Evolutionary conservation across 2,113 vertebrate species (phyloP).

Genomic region (rabbit (Oryctolagus cuniculus)): DNA sequence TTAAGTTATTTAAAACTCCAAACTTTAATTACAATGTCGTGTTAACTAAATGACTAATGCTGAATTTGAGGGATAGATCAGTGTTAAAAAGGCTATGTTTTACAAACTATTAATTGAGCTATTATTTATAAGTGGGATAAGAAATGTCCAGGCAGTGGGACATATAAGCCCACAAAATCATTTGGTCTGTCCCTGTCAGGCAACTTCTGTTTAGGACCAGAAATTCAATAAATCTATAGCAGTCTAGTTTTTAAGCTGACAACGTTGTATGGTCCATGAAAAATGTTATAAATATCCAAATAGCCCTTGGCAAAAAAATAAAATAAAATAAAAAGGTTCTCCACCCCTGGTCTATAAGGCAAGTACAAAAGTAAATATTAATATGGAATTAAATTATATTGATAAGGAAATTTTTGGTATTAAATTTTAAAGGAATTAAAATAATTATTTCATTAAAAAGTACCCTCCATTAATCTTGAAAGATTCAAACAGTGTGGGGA

Average conservation of each 20-base stretch:
- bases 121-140: neutral
- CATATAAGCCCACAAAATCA: too few relatives aligned
- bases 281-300: too few relatives aligned
- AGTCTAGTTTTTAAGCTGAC: too few relatives aligned
- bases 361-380: conserved; percentile 6
- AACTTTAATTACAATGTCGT: neutral
- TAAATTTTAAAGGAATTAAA: neutral
- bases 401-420: neutral
- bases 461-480: neutral
- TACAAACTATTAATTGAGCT: neutral
- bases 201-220: too few relatives aligned
- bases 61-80: neutral
- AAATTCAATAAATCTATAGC: too few relatives aligned
- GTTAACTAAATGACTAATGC: conserved; percentile 14
- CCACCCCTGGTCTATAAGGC: neutral
- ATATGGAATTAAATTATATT: neutral
- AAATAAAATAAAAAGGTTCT: too few relatives aligned
- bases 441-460: neutral
- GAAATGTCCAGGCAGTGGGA: too few relatives aligned
- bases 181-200: too few relatives aligned
- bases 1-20: neutral
- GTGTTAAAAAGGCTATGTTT: neutral
- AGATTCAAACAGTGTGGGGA: neutral
- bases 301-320: too few relatives aligned
- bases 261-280: too few relatives aligned